Evolutionary conservation across 2,888 invertebrate genomes (phyloP).

Genomic region (Sussaba pulchella): DNA sequence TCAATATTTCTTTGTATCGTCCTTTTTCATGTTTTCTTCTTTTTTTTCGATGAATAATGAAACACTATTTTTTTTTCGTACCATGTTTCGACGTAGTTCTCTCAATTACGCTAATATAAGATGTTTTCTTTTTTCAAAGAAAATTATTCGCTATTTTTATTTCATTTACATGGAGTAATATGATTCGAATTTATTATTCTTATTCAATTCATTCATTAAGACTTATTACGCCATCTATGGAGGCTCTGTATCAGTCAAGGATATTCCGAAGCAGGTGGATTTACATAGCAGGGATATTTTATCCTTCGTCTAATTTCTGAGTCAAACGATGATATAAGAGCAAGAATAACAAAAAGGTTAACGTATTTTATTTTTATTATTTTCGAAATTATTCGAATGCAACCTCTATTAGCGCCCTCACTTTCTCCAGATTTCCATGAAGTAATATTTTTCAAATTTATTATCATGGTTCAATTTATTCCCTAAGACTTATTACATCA

Average conservation of each 20-base stretch:
- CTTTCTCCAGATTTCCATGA: too few relatives aligned
- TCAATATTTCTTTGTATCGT: not conserved
- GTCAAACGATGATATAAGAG: conserved; percentile 18
- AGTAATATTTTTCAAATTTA: too few relatives aligned
- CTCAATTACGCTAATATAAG: not conserved
- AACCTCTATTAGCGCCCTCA: too few relatives aligned
- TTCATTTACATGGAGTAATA: too few relatives aligned
- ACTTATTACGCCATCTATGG: not conserved
- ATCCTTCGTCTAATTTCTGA: not conserved
- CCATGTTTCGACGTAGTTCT: not conserved
- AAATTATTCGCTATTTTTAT: too few relatives aligned
- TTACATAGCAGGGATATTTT: not conserved
- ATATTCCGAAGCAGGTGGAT: not conserved
- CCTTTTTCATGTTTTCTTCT: not conserved
- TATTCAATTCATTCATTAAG: too few relatives aligned
- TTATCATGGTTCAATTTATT: too few relatives aligned
- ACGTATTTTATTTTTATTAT: too few relatives aligned
- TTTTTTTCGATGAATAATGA: not conserved
- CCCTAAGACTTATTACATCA: not conserved
- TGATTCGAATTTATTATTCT: too few relatives aligned
- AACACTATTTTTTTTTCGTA: not conserved
- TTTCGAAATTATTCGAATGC: too few relatives aligned
- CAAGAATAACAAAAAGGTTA: conserved; percentile 14
- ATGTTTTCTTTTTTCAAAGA: too few relatives aligned
- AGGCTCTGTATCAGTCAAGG: not conserved